Evolutionary conservation across 2,888 invertebrate species (phyloP).

Genomic region (Punctoribates punctum): DNA sequence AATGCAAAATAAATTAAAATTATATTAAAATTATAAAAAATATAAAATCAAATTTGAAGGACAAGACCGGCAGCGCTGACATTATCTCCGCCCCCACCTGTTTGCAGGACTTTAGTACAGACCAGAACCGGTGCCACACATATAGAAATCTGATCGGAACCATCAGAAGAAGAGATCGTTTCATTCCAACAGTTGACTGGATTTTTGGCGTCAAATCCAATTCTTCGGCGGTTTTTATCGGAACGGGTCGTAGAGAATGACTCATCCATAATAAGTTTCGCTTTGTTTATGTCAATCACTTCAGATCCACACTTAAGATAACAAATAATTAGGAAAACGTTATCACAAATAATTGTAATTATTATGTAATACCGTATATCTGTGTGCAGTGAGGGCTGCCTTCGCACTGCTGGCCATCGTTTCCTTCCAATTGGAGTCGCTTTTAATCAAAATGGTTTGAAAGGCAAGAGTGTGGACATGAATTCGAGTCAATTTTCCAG

Average conservation of each 20-base stretch:
- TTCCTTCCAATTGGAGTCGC: slow-evolving; percentile 68
- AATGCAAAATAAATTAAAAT: too few relatives aligned
- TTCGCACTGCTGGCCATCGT: slow-evolving; percentile 75
- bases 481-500: slow-evolving; percentile 64
- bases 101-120: slow-evolving; percentile 73
- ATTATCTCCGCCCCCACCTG: slow-evolving; percentile 82
- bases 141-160: slow-evolving; percentile 59
- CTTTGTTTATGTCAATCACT: slow-evolving; percentile 58
- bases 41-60: slow-evolving; percentile 42
- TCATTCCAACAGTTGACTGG: slow-evolving; percentile 74
- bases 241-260: slow-evolving; percentile 65
- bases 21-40: too few relatives aligned
- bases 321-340: slow-evolving; percentile 18
- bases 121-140: slow-evolving; percentile 80
- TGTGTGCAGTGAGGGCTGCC: slow-evolving; percentile 73
- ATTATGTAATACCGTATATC: slow-evolving; percentile 61
- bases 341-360: not conserved
- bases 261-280: slow-evolving; percentile 70
- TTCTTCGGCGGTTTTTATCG: slow-evolving; percentile 57
- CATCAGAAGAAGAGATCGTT: not conserved
- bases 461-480: slow-evolving; percentile 84
- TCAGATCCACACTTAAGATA: slow-evolving; percentile 46
- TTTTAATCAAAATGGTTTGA: slow-evolving; percentile 71
- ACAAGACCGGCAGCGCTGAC: slow-evolving; percentile 51
- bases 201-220: slow-evolving; percentile 64